These are phyloP conservation scores for Macrosteles quadrilineatus DNA, from an alignment of 1,140 invertebrate species.

Conservation along the genomic window DNA sequence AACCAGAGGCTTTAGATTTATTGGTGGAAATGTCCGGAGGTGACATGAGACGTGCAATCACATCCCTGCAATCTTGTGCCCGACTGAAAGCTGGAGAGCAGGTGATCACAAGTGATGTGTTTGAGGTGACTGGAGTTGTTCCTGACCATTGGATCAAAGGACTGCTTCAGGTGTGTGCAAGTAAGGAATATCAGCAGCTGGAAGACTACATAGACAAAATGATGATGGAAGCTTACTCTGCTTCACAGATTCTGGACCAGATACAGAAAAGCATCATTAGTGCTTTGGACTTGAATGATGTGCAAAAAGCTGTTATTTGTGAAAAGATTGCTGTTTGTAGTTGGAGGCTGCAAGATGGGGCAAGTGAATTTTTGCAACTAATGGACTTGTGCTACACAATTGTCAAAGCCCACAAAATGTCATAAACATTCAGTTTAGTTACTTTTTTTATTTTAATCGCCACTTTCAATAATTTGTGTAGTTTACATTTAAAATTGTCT, in stretches of 20 bases:
- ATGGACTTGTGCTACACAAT: conserved; percentile 72
- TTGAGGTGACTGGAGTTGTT: conserved; percentile 78
- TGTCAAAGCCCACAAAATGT: conserved; percentile 19
- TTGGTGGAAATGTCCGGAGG: conserved; percentile 90
- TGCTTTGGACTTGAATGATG: conserved; percentile 67
- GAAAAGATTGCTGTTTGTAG: conserved; percentile 80
- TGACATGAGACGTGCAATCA: conserved; percentile 93
- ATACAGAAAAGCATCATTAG: conserved; percentile 74
- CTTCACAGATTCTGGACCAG: conserved; percentile 83
- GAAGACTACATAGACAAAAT: conserved; percentile 67
- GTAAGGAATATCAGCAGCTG: conserved; percentile 64
- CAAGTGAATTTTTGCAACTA: conserved; percentile 91
- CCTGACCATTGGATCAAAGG: conserved; percentile 65
- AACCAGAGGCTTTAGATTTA: conserved; percentile 67
- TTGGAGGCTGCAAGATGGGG: conserved; percentile 85
- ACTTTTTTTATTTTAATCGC: no score
- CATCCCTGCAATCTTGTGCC: conserved; percentile 87
- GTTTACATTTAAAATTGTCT: no score
- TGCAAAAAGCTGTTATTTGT: conserved; percentile 81
- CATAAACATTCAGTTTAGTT: no score
- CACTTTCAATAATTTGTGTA: no score
- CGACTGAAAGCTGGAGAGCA: conserved; percentile 65
- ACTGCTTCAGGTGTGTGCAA: conserved; percentile 65
- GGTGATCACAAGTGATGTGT: conserved; percentile 67
- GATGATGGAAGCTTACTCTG: conserved; percentile 81